Evolutionary conservation across 2,797 vertebrate species (phyloP), one percentile per base, ranked within the genome.

Genomic region (Macropus fuliginosus): DNA sequence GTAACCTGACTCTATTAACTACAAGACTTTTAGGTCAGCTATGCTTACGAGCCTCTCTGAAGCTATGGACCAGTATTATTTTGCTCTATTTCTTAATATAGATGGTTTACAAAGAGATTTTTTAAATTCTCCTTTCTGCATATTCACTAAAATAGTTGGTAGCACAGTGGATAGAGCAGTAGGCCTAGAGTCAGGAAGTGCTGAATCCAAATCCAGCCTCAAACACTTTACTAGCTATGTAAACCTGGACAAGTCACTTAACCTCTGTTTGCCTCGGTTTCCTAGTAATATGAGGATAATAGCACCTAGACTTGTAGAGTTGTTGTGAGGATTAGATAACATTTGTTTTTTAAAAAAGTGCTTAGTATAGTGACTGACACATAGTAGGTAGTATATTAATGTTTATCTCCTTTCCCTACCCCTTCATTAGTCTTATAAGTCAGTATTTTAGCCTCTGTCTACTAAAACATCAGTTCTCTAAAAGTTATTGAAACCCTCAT

Each of bases 21-120:
- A 59, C 10, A 34, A 91, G 81, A 93, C 93, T 90, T 93, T 96
- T 92, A 57, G 89, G 81, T 91, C n/a, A 87, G 21, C 11, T 46
- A 24, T 50, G 24, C 9, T 87, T 87, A 50, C 10, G 55, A 93
- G 87, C 59, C 34, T 93, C 94, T 95, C 55, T 94, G 81, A 87
- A 91, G 54, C 18, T 55, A 29, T 24, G 93, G 62, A n/a, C 29
- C 92, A 96, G n/a, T 34, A 46, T 59, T 91, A 40, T 56, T 95
- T 91, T 93, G 27, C 92, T 93, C 8, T 91, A 59, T 29, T 66
- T 93, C 34, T 96, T 87, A 29, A 10, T 13, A n/a, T 29, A 54
- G 34, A 90, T 62, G 1, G n/a, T 29, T 92, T 57, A 11, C 29
- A 54, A 92, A 56, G 55, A n/a, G 18, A 55, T 50, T 10, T 90